Evolutionary conservation across 1,140 invertebrate species (phyloP).

Genomic region (Diorhabda carinulata): DNA sequence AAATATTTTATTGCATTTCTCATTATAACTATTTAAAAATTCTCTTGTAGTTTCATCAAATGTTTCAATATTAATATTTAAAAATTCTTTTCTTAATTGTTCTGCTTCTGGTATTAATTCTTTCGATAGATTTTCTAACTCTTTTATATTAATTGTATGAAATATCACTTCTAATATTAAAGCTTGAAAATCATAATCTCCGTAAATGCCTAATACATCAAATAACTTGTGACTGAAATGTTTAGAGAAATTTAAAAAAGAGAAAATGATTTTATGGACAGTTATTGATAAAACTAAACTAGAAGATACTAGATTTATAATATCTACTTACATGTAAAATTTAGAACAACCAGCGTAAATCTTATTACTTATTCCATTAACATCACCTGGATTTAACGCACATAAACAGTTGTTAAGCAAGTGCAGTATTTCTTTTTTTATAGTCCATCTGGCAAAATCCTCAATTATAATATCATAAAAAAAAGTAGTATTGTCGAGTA

Average conservation of each 20-base stretch:
- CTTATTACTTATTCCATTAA: not conserved
- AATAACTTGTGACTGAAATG: not conserved
- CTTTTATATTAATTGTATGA: not conserved
- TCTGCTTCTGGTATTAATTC: not conserved
- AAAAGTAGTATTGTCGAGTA: not conserved
- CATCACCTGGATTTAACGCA: not conserved
- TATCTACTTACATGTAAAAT: not conserved
- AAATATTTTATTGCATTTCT: not conserved
- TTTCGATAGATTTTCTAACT: not conserved
- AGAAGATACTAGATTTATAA: not conserved
- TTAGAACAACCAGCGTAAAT: not conserved
- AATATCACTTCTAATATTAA: not conserved
- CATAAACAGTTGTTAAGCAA: not conserved
- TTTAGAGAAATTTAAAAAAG: not conserved
- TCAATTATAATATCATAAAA: not conserved
- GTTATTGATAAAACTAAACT: not conserved
- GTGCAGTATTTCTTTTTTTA: not conserved
- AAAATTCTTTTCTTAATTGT: not conserved
- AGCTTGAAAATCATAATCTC: not conserved
- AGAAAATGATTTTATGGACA: not conserved
- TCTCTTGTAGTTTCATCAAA: not conserved
- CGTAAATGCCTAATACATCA: not conserved
- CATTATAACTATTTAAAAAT: not conserved
- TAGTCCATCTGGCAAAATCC: not conserved
- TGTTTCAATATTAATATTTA: not conserved